Evolutionary conservation across 2,888 invertebrate species (phyloP).

Genomic region (Pseudoips prasinana): DNA sequence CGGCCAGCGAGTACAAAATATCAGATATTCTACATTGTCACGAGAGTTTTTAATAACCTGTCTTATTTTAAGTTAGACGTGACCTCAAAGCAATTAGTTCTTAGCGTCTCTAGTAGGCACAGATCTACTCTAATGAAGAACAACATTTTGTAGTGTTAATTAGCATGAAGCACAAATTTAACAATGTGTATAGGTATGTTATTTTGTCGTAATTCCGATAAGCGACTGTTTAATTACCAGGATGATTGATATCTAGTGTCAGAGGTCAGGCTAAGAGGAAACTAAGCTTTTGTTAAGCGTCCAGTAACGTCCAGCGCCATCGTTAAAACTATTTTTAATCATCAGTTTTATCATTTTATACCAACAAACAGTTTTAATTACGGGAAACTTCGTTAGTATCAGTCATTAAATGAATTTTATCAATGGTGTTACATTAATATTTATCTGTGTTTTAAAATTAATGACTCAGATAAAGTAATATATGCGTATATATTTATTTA

Average conservation of each 20-base stretch:
- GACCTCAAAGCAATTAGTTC: too few species aligned
- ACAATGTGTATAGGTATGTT: too few species aligned
- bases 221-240: slow-evolving; percentile 55
- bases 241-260: slow-evolving; percentile 66
- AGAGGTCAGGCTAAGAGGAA: slow-evolving; percentile 68
- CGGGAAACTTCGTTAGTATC: slow-evolving; percentile 61
- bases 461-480: slow-evolving; percentile 35
- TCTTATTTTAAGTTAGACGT: too few species aligned
- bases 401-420: slow-evolving; percentile 53
- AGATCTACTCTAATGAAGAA: too few species aligned
- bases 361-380: slow-evolving; percentile 67
- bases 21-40: too few species aligned
- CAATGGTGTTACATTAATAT: slow-evolving; percentile 44
- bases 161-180: too few species aligned
- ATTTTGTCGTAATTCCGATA: slow-evolving; percentile 16
- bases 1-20: too few species aligned
- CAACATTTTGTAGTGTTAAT: too few species aligned
- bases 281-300: slow-evolving; percentile 38
- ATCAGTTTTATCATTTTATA: slow-evolving; percentile 60
- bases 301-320: slow-evolving; percentile 39
- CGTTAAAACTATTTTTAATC: slow-evolving; percentile 55
- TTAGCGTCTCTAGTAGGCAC: too few species aligned
- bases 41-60: too few species aligned
- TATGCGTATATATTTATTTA: not conserved
- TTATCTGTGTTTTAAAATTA: slow-evolving; percentile 48